Evolutionary conservation across 2,113 vertebrate species (phyloP).

Genomic region (Forbesichthys papilliferus): DNA sequence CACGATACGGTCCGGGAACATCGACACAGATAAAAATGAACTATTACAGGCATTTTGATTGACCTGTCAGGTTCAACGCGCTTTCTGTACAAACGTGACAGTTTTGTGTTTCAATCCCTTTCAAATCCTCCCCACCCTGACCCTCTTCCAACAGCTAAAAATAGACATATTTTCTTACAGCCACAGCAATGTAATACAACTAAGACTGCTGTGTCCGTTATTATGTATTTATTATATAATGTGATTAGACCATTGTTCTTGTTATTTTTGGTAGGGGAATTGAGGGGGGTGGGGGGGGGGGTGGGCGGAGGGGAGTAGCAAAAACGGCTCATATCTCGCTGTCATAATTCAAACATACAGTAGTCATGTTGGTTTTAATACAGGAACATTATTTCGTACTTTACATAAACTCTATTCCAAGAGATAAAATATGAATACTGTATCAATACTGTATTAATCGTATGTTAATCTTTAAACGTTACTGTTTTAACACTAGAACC

Average conservation of each 20-base stretch:
- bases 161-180: conserved; percentile 31
- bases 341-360: too few species aligned
- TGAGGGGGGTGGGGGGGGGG: too few species aligned
- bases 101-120: conserved; percentile 21
- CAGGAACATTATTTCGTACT: too few species aligned
- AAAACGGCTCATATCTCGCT: too few species aligned
- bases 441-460: too few species aligned
- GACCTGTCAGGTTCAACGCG: conserved; percentile 60
- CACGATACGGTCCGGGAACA: conserved; percentile 58
- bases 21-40: conserved; percentile 66
- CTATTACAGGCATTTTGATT: conserved; percentile 71
- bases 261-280: background rate
- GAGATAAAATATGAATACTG: too few species aligned
- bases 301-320: too few species aligned
- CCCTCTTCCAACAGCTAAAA: conserved; percentile 14
- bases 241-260: background rate
- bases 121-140: background rate
- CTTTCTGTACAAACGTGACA: conserved; percentile 48
- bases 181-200: conserved; percentile 39
- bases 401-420: too few species aligned
- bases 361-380: too few species aligned
- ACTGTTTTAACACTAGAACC: too few species aligned
- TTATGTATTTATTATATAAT: conserved; percentile 49
- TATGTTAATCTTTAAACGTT: too few species aligned
- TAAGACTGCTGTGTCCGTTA: conserved; percentile 37